Evolutionary conservation across 2,113 vertebrate species (phyloP), one percentile per base, ranked within the genome.

Genomic region (Ranitomeya imitator): DNA sequence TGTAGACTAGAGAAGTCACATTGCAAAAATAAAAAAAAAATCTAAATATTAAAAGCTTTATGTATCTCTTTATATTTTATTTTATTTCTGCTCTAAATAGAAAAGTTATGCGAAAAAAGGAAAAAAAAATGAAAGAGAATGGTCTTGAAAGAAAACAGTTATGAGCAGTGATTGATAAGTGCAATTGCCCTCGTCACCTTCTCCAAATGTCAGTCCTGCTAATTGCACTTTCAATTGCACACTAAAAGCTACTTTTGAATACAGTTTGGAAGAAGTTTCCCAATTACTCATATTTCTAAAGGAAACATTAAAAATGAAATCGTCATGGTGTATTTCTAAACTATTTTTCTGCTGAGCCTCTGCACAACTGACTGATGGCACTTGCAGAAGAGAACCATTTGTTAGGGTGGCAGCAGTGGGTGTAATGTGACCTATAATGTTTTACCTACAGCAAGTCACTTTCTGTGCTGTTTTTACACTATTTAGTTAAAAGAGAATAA

Each of bases 391-490:
- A n/a, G 45, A 12, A 54, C 81, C 61, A 83, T 83, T 83, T 83
- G 81, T 83, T 83, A 51, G 12, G 45, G 69, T 83, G 81, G 61
- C 37, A 83, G 61, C 45, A 83, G 81, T 83, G 81, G 61, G 81
- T 83, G 81, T 67, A 83, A 83, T n/a, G 61, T 65, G 80, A 83
- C 81, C 81, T 83, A 83, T 67, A 54, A 67, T 83, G 61, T 83
- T 83, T 83, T n/a, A 83, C 51, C 60, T 83, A 52, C 61, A 83
- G 63, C 65, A 84, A 71, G 61, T 67, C 14, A 84, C 63, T 54
- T 69, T 23, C 63, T 84, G 55, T 83, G 37, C 61, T 55, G 63
- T 84, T 84, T 81, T 84, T 84, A 71, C 82, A 69, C 37, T 67
- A 51, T 83, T 83, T 83, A 55, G 45, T 52, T 54, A 13, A 84